Percentiles rank a stretch among this genome's conserved stretches.
Evolutionary conservation across 2,797 vertebrate genomes (phyloP).

Genomic region (Pipistrellus nathusii): DNA sequence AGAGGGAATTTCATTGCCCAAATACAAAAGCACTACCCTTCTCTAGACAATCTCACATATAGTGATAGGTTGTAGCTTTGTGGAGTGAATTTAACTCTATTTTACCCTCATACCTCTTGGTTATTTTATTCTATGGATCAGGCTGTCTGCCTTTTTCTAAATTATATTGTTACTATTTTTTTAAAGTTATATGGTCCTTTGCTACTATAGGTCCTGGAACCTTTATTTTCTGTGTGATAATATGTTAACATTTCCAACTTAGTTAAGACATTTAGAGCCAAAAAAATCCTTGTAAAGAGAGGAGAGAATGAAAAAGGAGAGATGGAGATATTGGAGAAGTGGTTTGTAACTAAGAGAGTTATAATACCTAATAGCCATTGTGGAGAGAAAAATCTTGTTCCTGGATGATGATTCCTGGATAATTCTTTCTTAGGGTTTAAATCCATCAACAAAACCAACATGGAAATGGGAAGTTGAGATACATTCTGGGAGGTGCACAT

Average conservation of each 20-base stretch:
- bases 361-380: neutral
- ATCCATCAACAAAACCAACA: neutral
- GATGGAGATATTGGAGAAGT: neutral
- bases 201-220: neutral
- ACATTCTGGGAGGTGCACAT: neutral
- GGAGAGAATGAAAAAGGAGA: neutral
- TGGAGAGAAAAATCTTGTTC: neutral
- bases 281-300: neutral
- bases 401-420: neutral
- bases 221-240: slow-evolving; percentile 45
- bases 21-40: slow-evolving; percentile 75
- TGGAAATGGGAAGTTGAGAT: neutral
- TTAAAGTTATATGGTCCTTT: neutral
- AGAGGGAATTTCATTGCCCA: slow-evolving; percentile 77
- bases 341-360: slow-evolving; percentile 1
- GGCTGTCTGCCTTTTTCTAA: neutral
- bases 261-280: neutral
- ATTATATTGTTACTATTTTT: neutral
- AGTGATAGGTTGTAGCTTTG: slow-evolving; percentile 53
- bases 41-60: slow-evolving; percentile 57
- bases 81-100: slow-evolving; percentile 66
- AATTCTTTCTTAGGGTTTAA: slow-evolving; percentile 14
- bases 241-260: slow-evolving; percentile 13
- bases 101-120: neutral
- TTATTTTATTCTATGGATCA: neutral